Percentiles rank a stretch among this genome's conserved stretches.
These are phyloP conservation scores for Drosophila gaucha DNA, from an alignment of 2,888 invertebrate species.

Conservation along the genomic window DNA sequence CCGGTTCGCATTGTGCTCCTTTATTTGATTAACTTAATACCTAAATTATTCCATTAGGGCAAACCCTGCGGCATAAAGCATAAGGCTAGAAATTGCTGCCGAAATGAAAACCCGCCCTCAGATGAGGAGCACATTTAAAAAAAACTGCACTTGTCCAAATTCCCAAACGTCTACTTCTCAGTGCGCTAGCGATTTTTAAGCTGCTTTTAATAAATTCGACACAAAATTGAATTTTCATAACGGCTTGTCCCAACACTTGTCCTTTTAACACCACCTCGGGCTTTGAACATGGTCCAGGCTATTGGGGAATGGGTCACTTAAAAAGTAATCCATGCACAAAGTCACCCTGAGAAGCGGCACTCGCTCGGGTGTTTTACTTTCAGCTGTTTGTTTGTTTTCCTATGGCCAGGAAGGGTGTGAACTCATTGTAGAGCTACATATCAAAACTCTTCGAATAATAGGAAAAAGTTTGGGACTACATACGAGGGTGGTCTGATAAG, in stretches of 20 bases:
- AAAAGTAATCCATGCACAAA: conserved; percentile 81
- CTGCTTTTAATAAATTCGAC: conserved; percentile 83
- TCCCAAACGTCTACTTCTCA: conserved; percentile 83
- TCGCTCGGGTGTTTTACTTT: conserved; percentile 21
- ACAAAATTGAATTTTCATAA: conserved; percentile 85
- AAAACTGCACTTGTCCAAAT: conserved; percentile 73
- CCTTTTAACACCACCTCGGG: conserved; percentile 70
- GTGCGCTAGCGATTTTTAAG: conserved; percentile 77
- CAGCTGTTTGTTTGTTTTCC: conserved; percentile 44
- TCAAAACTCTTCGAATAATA: background rate
- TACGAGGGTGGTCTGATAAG: too few relatives aligned
- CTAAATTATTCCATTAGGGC: conserved; percentile 72
- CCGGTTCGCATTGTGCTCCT: background rate
- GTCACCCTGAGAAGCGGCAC: conserved; percentile 51
- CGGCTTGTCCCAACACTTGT: conserved; percentile 70
- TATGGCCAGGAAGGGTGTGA: background rate
- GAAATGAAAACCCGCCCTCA: conserved; percentile 40
- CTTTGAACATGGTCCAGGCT: conserved; percentile 28
- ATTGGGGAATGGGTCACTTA: conserved; percentile 74
- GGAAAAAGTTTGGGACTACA: too few relatives aligned
- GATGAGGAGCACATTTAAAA: conserved; percentile 10
- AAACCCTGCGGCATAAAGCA: conserved; percentile 68
- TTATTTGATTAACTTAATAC: conserved; percentile 65
- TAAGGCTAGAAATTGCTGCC: conserved; percentile 38
- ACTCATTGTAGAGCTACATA: background rate